Evolutionary conservation across 1,140 invertebrate genomes (phyloP), one percentile per base, ranked within the genome.

Genomic region (Samia ricini): DNA sequence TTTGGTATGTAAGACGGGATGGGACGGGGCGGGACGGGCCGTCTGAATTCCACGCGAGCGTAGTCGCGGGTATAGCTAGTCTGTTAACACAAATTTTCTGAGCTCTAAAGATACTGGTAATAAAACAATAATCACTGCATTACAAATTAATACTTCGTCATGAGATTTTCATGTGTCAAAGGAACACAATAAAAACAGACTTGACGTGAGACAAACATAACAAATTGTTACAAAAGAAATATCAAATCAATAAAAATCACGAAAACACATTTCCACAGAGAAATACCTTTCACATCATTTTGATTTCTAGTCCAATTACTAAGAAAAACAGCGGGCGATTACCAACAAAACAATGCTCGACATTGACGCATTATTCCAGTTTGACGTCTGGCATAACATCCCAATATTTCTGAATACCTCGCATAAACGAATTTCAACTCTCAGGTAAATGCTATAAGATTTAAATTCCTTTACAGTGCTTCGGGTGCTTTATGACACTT

Each of bases 241-340:
- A 42, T 42, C 0, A 15, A 15, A 42, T 42, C 33, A 42, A 42
- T 15, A 42, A 42, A 42, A 42, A 15, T 15, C 33, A 42, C 33
- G 33, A 42, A 42, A 42, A 42, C n/a, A 42, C 33, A 42, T 42
- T 42, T 42, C 33, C 33, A 42, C 4, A 42, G n/a, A n/a, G 5
- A 48, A 15, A 21, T 52, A 22, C 51, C 51, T 22, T 52, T 23
- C 20, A 52, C 51, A 52, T 52, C 51, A 52, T 68, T 71, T 69
- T 83, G 83, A 85, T 81, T 79, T 72, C 76, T 82, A 64, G 71
- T 66, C 81, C 83, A 82, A 85, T 85, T 85, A 85, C 66, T 68
- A 77, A 76, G 81, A 82, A 82, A 85, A 85, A 83, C 81, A 83
- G 74, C 72, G 69, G 75, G 68, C 67, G 74, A 76, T 85, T 80